Evolutionary conservation across 2,113 vertebrate species (phyloP).

Genomic region (Salvelinus namaycush): DNA sequence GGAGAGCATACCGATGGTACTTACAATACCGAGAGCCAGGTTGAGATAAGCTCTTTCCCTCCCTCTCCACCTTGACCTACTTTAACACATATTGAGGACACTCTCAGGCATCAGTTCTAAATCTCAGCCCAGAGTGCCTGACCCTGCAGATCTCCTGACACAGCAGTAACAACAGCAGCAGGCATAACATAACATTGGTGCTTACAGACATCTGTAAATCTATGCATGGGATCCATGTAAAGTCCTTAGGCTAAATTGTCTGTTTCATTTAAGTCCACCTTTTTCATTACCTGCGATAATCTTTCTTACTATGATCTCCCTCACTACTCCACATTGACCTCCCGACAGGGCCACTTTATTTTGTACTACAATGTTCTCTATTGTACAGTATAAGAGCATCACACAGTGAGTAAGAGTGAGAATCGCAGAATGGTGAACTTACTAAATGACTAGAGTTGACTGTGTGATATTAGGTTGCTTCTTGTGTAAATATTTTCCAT

Average conservation of each 20-base stretch:
- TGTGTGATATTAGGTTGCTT: too few species aligned
- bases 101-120: slow-evolving; percentile 1
- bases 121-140: slow-evolving; percentile 12
- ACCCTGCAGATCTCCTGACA: slow-evolving; percentile 15
- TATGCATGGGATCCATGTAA: neutral
- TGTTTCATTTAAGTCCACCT: neutral
- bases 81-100: neutral
- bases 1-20: neutral
- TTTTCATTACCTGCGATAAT: neutral
- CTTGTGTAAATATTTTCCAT: too few species aligned
- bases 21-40: neutral
- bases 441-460: too few species aligned
- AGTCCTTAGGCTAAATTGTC: neutral
- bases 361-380: too few species aligned
- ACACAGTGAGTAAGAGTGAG: too few species aligned
- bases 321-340: neutral
- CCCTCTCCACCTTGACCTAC: slow-evolving; percentile 8
- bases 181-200: neutral
- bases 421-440: too few species aligned
- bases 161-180: neutral
- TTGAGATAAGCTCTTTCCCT: slow-evolving; percentile 5
- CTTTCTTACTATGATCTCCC: neutral
- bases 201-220: neutral
- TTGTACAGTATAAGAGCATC: too few species aligned
- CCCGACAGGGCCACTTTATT: neutral